A percentile compares a stretch with the other conserved stretches of the same genome.
phyloP scores from a whole-genome alignment of 1,140 invertebrate species.

The Lanistes nyassanus region DNA sequence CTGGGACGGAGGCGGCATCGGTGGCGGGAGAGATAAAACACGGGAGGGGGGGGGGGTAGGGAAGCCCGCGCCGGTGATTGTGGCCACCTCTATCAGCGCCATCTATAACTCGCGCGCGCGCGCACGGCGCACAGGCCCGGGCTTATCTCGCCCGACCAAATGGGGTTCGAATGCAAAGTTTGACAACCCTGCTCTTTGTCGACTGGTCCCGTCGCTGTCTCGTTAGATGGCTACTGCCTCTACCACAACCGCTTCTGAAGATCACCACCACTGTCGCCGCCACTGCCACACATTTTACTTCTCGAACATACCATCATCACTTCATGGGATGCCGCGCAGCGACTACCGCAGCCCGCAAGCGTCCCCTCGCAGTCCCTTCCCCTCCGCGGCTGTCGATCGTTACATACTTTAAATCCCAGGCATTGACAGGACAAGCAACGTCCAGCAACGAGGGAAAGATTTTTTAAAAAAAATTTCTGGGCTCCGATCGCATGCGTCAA shows the following conservation, averaged over 20 bases:
- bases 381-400: neutral
- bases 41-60: neutral
- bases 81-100: slow-evolving; percentile 18
- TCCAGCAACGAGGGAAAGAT: neutral
- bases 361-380: too few relatives aligned
- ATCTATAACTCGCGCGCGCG: slow-evolving; percentile 12
- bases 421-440: neutral
- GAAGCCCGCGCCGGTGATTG: slow-evolving; percentile 23
- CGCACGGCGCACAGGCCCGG: slow-evolving; percentile 9
- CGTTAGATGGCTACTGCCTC: neutral
- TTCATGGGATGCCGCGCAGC: too few relatives aligned
- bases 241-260: too few relatives aligned
- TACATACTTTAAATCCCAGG: too few relatives aligned
- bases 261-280: too few relatives aligned
- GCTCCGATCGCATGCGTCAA: neutral
- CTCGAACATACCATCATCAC: too few relatives aligned
- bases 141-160: slow-evolving; percentile 45
- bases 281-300: too few relatives aligned
- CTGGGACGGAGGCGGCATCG: slow-evolving; percentile 26
- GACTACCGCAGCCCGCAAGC: too few relatives aligned
- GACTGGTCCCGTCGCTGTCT: slow-evolving; percentile 25
- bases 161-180: slow-evolving; percentile 54
- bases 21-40: slow-evolving; percentile 17
- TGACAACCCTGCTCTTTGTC: slow-evolving; percentile 31
- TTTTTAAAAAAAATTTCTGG: neutral